Conservation (phyloP, 2,797 vertebrate genomes). For the Sebastes cheni region DNA sequence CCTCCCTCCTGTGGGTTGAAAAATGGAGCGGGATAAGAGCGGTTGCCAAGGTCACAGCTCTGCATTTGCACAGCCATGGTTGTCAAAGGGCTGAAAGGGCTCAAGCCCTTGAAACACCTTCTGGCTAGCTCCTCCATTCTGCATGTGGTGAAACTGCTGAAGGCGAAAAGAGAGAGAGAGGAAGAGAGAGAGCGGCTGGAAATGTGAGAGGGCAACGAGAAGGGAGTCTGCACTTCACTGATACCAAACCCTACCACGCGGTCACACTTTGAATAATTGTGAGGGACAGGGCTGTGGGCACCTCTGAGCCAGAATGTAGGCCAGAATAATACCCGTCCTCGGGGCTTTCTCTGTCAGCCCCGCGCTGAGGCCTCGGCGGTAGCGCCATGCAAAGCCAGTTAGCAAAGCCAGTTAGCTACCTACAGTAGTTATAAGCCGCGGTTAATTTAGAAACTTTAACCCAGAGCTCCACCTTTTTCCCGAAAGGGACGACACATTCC, state of each 20-base stretch:
- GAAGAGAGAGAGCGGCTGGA: constrained; percentile 24
- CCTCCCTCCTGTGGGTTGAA: constrained; percentile 57
- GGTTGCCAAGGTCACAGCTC: constrained; percentile 74
- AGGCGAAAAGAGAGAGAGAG: constrained; percentile 46
- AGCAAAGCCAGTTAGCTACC: constrained; percentile 69
- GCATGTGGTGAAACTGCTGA: constrained; percentile 69
- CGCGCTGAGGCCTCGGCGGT: constrained; percentile 39
- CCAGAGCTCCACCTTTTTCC: constrained; percentile 49
- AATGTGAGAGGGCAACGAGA: constrained; percentile 53
- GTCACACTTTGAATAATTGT: constrained; percentile 72
- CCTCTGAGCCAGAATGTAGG: constrained; percentile 63
- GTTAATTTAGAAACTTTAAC: constrained; percentile 70
- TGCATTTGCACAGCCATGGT: constrained; percentile 76
- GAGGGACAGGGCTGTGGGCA: constrained; percentile 69
- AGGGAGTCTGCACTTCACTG: constrained; percentile 72
- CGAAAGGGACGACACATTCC: constrained; percentile 63
- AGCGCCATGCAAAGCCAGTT: constrained; percentile 71
- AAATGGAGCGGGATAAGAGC: constrained; percentile 61
- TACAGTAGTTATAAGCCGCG: constrained; percentile 49
- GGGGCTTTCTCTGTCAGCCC: constrained; percentile 59
- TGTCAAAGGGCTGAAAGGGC: constrained; percentile 78
- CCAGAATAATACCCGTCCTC: constrained; percentile 67
- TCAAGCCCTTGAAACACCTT: constrained; percentile 77
- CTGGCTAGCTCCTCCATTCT: constrained; percentile 73
- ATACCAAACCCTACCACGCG: constrained; percentile 68